A percentile compares a stretch with the other conserved stretches of the same genome.
phyloP scores from a whole-genome alignment of 1,140 invertebrate genomes.

The Nomia melanderi region DNA sequence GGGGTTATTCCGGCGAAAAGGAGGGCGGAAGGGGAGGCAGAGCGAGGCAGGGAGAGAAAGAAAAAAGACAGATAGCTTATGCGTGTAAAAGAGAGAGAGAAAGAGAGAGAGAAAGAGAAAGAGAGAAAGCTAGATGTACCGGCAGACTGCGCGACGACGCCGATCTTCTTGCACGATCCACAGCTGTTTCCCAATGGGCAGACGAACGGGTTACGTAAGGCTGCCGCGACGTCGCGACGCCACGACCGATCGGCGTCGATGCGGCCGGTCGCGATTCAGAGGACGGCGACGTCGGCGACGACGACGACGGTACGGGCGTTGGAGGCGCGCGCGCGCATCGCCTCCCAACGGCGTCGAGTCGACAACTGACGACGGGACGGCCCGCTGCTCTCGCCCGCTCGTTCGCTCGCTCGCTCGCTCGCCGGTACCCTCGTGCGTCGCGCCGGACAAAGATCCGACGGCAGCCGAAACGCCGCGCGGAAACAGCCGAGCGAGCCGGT shows the following conservation, averaged over 20 bases:
- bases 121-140: background rate
- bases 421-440: conserved; percentile 73
- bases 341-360: conserved; percentile 68
- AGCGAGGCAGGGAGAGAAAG: background rate
- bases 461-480: conserved; percentile 35
- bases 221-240: background rate
- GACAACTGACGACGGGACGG: conserved; percentile 70
- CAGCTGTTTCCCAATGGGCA: background rate
- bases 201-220: no score
- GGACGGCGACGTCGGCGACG: background rate
- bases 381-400: conserved; percentile 10
- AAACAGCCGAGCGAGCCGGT: conserved; percentile 62
- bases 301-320: background rate
- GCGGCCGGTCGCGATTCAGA: background rate
- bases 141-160: conserved; percentile 33
- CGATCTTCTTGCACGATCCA: conserved; percentile 14
- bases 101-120: background rate
- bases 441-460: conserved; percentile 61
- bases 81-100: background rate
- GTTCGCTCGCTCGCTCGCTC: conserved; percentile 57
- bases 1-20: background rate
- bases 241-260: background rate
- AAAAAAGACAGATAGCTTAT: background rate
- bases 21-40: background rate
- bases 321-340: conserved; percentile 30